Conservation (phyloP, 2,113 vertebrate genomes). For the pig (Sus scrofa) region T2T-Sscrofa CM000821.6:24981501-24982000, state of each 20-base stretch:
- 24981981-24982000: slow-evolving; percentile 13
- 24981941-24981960: neutral
- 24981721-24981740: neutral
- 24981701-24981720: neutral
- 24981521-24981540: slow-evolving; percentile 15
- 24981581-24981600: neutral
- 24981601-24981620: neutral
- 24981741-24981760: neutral
- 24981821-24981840: slow-evolving; percentile 1
- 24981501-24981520: slow-evolving; percentile 66
- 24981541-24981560: neutral
- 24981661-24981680: neutral
- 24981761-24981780: neutral
- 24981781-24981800: neutral
- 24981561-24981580: neutral
- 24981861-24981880: neutral
- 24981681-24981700: neutral
- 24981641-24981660: neutral
- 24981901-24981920: neutral
- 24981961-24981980: slow-evolving; percentile 22
- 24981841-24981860: neutral
- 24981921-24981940: neutral
- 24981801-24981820: neutral
- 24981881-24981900: neutral
- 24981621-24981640: neutral